phyloP scores from a whole-genome alignment of 1,140 invertebrate genomes.

The Palaemon carinicauda region DNA sequence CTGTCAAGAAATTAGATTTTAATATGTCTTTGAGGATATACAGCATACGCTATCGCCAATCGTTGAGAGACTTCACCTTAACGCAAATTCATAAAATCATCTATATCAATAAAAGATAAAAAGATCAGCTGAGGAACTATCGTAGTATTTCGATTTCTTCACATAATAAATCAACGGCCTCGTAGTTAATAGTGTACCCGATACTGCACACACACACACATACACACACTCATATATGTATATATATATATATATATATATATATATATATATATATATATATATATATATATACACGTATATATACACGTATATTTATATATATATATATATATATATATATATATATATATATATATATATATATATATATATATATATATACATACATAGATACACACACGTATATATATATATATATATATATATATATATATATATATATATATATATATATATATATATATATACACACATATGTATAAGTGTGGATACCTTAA shows the following conservation, averaged over 20 bases:
- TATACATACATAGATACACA: conserved; percentile 13
- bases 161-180: too few species aligned
- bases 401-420: neutral
- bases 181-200: neutral
- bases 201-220: neutral
- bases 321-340: neutral
- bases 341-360: neutral
- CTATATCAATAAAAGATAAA: too few species aligned
- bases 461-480: neutral
- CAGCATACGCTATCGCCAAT: too few species aligned
- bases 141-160: too few species aligned
- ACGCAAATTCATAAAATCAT: too few species aligned
- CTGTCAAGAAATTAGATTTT: too few species aligned
- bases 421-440: neutral
- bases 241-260: neutral
- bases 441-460: neutral
- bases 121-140: too few species aligned
- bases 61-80: too few species aligned
- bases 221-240: neutral
- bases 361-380: conserved; percentile 9
- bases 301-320: neutral
- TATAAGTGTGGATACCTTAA: neutral
- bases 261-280: neutral
- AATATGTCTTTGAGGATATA: too few species aligned
- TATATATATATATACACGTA: neutral